These are phyloP conservation scores for Strongylocentrotus purpuratus DNA, from an alignment of 35 echinoderm and acorn worm species.

Conservation along the genomic window DNA sequence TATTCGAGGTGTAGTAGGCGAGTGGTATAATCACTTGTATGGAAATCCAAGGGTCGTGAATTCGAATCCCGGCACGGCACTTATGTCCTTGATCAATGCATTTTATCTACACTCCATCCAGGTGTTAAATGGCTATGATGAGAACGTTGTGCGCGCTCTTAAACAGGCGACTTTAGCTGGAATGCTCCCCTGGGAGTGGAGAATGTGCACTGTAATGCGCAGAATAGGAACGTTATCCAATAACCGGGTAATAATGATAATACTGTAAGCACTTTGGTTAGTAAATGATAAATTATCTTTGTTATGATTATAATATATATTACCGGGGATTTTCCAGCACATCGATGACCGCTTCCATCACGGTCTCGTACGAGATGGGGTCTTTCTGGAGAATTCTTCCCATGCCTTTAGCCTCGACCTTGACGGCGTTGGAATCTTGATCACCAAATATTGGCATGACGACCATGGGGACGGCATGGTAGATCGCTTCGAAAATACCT, in stretches of 20 bases:
- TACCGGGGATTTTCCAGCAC: slow-evolving; percentile 22
- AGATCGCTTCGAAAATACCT: slow-evolving; percentile 71
- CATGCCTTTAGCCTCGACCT: slow-evolving; percentile 58
- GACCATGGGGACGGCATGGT: slow-evolving; percentile 70
- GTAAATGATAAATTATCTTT: background rate
- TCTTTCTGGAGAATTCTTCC: slow-evolving; percentile 45
- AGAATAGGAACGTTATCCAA: background rate
- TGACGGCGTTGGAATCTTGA: slow-evolving; percentile 45
- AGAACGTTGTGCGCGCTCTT: background rate
- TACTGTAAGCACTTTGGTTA: background rate
- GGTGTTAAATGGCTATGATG: background rate
- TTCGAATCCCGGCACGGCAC: no score
- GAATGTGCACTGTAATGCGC: background rate
- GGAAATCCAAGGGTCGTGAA: no score
- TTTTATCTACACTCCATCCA: no score
- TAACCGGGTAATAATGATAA: background rate
- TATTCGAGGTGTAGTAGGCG: no score
- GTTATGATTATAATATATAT: background rate
- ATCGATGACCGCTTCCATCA: background rate
- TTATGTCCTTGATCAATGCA: no score
- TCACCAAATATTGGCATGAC: slow-evolving; percentile 65
- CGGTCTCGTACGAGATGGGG: background rate
- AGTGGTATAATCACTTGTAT: no score
- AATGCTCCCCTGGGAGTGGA: background rate
- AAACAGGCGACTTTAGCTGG: background rate